Conservation (phyloP, 1,140 invertebrate species). For the Tyrophagus putrescentiae region DNA sequence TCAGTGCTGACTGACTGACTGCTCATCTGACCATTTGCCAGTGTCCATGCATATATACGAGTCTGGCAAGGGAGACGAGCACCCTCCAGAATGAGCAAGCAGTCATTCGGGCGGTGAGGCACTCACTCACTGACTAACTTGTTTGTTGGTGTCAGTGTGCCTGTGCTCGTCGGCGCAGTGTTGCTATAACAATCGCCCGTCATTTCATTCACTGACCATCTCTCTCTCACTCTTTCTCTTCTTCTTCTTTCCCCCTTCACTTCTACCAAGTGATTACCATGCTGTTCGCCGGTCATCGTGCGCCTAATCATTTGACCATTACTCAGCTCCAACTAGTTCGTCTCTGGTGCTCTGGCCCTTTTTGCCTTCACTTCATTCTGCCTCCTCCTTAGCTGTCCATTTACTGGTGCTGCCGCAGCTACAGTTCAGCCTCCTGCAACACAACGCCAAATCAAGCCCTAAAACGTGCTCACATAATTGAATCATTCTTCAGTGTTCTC, state of each 20-base stretch:
- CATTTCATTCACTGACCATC: slow-evolving; percentile 1
- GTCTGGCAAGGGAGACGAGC: background rate
- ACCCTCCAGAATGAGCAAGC: background rate
- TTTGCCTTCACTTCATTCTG: too few species aligned
- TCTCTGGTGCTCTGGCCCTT: too few species aligned
- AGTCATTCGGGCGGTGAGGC: background rate
- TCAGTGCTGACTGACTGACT: too few species aligned
- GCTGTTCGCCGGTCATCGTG: slow-evolving; percentile 5
- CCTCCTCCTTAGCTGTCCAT: too few species aligned
- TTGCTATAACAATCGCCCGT: background rate
- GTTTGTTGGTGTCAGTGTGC: too few species aligned
- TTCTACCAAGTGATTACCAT: slow-evolving; percentile 5
- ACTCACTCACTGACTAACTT: too few species aligned
- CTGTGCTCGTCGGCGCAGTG: background rate
- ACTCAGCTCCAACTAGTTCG: too few species aligned
- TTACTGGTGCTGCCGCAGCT: too few species aligned
- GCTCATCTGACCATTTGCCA: too few species aligned
- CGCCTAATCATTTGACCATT: background rate
- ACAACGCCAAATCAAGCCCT: background rate
- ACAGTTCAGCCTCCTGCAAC: too few species aligned
- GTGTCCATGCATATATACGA: background rate
- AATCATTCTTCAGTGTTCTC: too few species aligned
- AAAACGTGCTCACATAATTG: slow-evolving; percentile 8
- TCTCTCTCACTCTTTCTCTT: background rate
- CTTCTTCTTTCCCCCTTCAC: background rate